A percentile compares a stretch with the other conserved stretches of the same genome.
Conservation (phyloP, 2,888 invertebrate genomes). For the Galerucella calmariensis region DNA sequence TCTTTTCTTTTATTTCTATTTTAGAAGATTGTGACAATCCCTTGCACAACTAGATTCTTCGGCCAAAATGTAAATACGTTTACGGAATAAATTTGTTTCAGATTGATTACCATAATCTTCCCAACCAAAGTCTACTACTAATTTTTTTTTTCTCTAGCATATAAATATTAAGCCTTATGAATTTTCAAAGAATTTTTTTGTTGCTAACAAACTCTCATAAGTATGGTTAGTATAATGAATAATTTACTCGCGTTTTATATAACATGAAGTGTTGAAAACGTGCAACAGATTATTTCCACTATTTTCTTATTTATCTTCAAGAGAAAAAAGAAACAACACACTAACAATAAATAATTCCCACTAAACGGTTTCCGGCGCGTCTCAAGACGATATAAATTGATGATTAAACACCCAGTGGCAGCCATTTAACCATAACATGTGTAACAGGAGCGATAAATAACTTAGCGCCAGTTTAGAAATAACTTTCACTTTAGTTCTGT, state of each 20-base stretch:
- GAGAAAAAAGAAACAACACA: slow-evolving; percentile 15
- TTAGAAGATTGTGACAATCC: no score
- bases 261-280: slow-evolving; percentile 28
- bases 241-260: slow-evolving; percentile 10
- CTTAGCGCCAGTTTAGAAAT: slow-evolving; percentile 51
- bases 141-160: no score
- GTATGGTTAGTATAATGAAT: slow-evolving; percentile 3
- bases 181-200: no score
- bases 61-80: no score
- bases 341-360: slow-evolving; percentile 36
- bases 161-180: no score
- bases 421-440: slow-evolving; percentile 47
- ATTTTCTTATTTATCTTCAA: slow-evolving; percentile 19
- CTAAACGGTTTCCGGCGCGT: slow-evolving; percentile 37
- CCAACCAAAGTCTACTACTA: no score
- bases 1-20: no score
- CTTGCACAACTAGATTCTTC: no score
- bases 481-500: slow-evolving; percentile 44
- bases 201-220: no score
- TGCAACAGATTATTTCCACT: slow-evolving; percentile 20
- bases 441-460: slow-evolving; percentile 50
- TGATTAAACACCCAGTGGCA: slow-evolving; percentile 41
- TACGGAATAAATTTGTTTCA: no score
- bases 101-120: no score
- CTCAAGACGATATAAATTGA: slow-evolving; percentile 37